These are phyloP conservation scores for Protaetia brevitarsis DNA, from an alignment of 1,140 invertebrate species.

Conservation along the genomic window DNA sequence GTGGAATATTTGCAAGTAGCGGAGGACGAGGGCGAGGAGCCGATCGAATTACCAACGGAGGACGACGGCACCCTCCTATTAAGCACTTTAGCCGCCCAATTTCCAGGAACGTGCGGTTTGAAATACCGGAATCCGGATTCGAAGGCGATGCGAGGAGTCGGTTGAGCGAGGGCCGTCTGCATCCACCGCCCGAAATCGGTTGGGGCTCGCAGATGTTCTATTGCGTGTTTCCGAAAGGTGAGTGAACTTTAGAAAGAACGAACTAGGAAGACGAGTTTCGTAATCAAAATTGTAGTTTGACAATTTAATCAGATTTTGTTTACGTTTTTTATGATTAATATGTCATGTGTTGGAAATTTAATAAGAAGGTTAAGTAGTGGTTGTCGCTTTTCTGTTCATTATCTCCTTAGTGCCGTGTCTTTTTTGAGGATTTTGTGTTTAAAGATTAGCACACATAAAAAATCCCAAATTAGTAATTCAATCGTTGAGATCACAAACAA, in stretches of 20 bases:
- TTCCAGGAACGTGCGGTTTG: constrained; percentile 88
- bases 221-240: constrained; percentile 97
- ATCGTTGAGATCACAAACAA: too few species aligned
- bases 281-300: too few species aligned
- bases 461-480: too few species aligned
- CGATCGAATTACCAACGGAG: constrained; percentile 90
- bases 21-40: constrained; percentile 88
- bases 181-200: constrained; percentile 84
- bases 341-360: too few species aligned
- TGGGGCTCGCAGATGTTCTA: constrained; percentile 77
- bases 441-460: too few species aligned
- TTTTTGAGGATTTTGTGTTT: too few species aligned
- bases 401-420: too few species aligned
- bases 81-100: constrained; percentile 86
- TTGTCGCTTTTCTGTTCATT: too few species aligned
- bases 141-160: constrained; percentile 83
- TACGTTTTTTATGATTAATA: too few species aligned
- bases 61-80: constrained; percentile 82
- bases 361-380: too few species aligned
- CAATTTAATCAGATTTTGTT: too few species aligned
- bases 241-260: constrained; percentile 35
- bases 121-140: constrained; percentile 90
- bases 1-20: constrained; percentile 68
- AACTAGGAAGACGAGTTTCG: too few species aligned
- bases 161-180: constrained; percentile 80